phyloP scores from a whole-genome alignment of 2,113 vertebrate genomes.

The Carettochelys insculpta region DNA sequence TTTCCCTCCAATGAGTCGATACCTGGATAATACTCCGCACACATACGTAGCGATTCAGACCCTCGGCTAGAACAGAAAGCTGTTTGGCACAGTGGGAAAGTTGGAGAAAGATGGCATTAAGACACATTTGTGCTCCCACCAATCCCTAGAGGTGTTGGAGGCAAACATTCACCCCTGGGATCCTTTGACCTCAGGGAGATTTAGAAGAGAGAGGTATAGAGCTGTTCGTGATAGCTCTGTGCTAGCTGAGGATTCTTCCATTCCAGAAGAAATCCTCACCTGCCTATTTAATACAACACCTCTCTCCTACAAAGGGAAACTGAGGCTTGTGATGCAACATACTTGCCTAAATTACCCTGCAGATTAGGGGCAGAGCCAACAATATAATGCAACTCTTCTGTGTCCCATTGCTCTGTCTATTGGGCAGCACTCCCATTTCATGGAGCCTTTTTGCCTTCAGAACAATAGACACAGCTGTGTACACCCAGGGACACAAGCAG shows the following conservation, averaged over 20 bases:
- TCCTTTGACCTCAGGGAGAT: not conserved
- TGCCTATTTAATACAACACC: not conserved
- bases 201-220: not conserved
- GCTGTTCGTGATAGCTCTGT: not conserved
- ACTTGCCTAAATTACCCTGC: not conserved
- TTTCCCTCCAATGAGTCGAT: not conserved
- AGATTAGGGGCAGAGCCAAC: rapidly evolving
- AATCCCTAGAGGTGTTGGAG: not conserved
- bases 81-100: not conserved
- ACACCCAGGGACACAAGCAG: not conserved
- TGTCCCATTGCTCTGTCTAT: not conserved
- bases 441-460: not conserved
- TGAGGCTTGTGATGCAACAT: not conserved
- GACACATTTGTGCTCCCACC: not conserved
- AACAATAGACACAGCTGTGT: rapidly evolving
- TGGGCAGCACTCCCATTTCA: not conserved
- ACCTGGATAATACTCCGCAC: not conserved
- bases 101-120: not conserved
- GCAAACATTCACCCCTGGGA: not conserved
- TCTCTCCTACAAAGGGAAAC: not conserved
- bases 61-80: not conserved
- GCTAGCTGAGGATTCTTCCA: too few species aligned
- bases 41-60: not conserved
- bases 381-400: not conserved
- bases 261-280: not conserved